Conservation (phyloP, 2,797 vertebrate species). For the Erpetoichthys calabaricus region DNA sequence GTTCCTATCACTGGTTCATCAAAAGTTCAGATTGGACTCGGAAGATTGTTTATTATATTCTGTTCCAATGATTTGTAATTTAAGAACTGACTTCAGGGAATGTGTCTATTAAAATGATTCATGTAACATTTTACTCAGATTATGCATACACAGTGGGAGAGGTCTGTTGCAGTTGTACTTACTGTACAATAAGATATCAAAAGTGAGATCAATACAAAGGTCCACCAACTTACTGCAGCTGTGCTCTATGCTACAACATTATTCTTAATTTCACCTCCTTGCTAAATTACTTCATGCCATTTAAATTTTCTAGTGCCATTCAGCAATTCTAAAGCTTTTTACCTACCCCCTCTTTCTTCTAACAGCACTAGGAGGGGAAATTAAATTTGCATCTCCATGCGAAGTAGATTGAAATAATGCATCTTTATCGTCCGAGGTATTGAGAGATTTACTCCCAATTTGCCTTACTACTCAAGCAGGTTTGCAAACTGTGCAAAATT, state of each 20-base stretch:
- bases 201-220: conserved; percentile 31
- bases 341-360: conserved; percentile 43
- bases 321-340: conserved; percentile 15
- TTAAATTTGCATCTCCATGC: conserved; percentile 89
- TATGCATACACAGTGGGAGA: conserved; percentile 71
- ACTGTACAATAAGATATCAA: conserved; percentile 31
- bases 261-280: conserved; percentile 17
- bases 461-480: conserved; percentile 63
- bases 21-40: conserved; percentile 41
- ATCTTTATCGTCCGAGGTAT: conserved; percentile 82
- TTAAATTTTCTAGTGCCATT: conserved; percentile 28
- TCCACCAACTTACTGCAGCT: conserved; percentile 30
- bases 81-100: conserved; percentile 76
- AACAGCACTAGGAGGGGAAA: conserved; percentile 54
- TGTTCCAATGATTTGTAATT: conserved; percentile 69
- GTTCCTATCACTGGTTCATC: conserved; percentile 35
- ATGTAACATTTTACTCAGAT: conserved; percentile 80
- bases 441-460: conserved; percentile 83
- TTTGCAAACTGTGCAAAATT: conserved; percentile 71
- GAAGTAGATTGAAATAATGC: conserved; percentile 82
- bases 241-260: conserved; percentile 15
- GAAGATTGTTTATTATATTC: conserved; percentile 49
- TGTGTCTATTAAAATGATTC: conserved; percentile 93
- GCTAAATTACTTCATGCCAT: conserved; percentile 12
- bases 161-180: conserved; percentile 25